phyloP scores from a whole-genome alignment of 2,113 vertebrate species.

The Austrofundulus limnaeus region DNA sequence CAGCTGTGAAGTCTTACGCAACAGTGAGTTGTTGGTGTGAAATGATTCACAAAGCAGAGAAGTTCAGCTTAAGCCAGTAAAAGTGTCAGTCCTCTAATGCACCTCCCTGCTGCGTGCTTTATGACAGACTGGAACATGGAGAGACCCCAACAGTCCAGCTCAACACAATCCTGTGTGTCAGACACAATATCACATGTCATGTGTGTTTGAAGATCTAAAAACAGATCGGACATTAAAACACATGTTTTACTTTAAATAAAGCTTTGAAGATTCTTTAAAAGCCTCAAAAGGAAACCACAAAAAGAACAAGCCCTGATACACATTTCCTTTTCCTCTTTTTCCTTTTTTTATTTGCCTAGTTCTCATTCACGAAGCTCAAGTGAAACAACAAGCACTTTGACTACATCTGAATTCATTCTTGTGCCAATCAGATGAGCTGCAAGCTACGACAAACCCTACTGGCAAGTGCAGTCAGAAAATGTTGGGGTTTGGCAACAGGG shows the following conservation, averaged over 20 bases:
- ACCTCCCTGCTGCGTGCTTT: constrained; percentile 26
- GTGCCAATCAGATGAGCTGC: constrained; percentile 31
- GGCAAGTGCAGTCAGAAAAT: constrained; percentile 32
- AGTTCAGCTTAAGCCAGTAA: constrained; percentile 37
- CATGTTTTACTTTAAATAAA: constrained; percentile 35
- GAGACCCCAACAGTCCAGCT: constrained; percentile 27
- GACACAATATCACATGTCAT: constrained; percentile 1
- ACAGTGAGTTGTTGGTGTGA: not conserved
- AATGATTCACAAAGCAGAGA: constrained; percentile 10
- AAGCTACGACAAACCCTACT: constrained; percentile 17
- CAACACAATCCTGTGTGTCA: constrained; percentile 9
- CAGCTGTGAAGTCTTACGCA: not conserved
- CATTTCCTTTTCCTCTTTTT: constrained; percentile 26
- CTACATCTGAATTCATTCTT: constrained; percentile 30
- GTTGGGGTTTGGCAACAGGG: constrained; percentile 22
- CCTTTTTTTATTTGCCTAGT: constrained; percentile 2
- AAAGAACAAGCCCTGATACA: constrained; percentile 37
- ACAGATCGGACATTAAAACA: constrained; percentile 42
- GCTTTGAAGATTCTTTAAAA: constrained; percentile 54
- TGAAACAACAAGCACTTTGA: not conserved
- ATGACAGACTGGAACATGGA: constrained; percentile 39
- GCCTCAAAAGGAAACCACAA: constrained; percentile 50
- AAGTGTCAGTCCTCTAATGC: constrained; percentile 34
- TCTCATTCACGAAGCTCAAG: constrained; percentile 6
- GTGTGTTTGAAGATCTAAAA: constrained; percentile 13